Base-by-base conservation (phyloP, 2,888 invertebrate genomes). In the Gibbula magus region DNA sequence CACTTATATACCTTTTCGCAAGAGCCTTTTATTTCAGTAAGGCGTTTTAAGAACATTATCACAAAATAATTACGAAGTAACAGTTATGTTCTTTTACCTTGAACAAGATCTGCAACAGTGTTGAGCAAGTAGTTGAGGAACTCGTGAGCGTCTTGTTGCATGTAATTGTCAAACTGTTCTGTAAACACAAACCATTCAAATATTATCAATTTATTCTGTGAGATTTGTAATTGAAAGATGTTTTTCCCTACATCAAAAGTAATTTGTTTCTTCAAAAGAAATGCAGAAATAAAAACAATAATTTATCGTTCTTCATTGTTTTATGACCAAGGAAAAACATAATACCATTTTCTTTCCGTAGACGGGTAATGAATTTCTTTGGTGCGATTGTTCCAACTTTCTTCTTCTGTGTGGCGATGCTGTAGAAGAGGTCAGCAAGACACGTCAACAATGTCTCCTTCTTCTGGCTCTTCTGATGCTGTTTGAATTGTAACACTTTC, bases 141-240 rank as follows among this genome's bases (percentile, higher is more conserved):
- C 93, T 99, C 99, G 93, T 99, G 99, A 75, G 99, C 99, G 95
- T 99, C 99, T 94, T 99, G 99, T 93, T 99, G 99, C 97, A 99
- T 98, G 92, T 99, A 99, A 93, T 99, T 99, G 94, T 99, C 99
- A 94, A 99, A 99, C 92, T 98, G 96, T 94, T 98, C 99, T 98
- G 95, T 80, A 93, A 92, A 83, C 81, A 79, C 78, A 22, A 79
- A 79, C 45, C 1, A 45, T 45, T 35, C 35, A 35, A 35, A 5
- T 35, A 1, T 45, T 10, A 45, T 45, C 45, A 45, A 1, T 45
- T 45, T 10, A 45, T 45, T 45, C 45, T 45, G 10, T 45, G 45
- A 10, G 8, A 10, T 45, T 8, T 10, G 45, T 45, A 45, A 7
- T 10, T 10, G n/a, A n/a, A n/a, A n/a, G n/a, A n/a, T n/a, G n/a